Evolutionary conservation across 2,113 vertebrate genomes (phyloP).

Genomic region (Ahaetulla prasina): DNA sequence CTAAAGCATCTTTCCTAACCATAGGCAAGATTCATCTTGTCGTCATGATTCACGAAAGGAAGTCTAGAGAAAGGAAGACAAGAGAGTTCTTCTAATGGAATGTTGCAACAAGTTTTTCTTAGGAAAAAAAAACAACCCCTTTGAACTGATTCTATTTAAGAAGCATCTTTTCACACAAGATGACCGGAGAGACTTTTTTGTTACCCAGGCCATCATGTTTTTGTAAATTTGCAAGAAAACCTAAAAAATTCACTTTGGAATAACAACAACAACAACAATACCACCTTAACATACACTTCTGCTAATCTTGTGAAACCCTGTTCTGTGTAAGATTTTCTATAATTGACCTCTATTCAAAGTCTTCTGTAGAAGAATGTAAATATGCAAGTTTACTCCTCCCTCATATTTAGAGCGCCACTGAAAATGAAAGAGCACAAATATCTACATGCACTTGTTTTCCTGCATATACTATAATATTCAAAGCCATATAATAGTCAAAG

Average conservation of each 20-base stretch:
- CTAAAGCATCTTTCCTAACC: conserved; percentile 38
- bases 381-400: background rate
- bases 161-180: background rate
- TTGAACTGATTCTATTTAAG: background rate
- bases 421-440: background rate
- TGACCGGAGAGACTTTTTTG: background rate
- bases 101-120: background rate
- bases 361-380: background rate
- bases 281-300: background rate
- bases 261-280: background rate
- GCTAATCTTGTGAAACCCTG: background rate
- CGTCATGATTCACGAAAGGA: conserved; percentile 29
- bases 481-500: background rate
- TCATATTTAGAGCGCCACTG: background rate
- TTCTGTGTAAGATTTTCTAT: background rate
- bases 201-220: background rate
- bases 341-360: background rate
- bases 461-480: background rate
- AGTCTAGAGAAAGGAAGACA: background rate
- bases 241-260: background rate
- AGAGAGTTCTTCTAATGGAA: conserved; percentile 15
- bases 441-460: background rate
- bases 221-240: background rate
- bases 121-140: background rate
- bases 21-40: conserved; percentile 31